Evolutionary conservation across 2,797 vertebrate genomes (phyloP), one percentile per base, ranked within the genome.

Genomic region (Podarcis lilfordi): DNA sequence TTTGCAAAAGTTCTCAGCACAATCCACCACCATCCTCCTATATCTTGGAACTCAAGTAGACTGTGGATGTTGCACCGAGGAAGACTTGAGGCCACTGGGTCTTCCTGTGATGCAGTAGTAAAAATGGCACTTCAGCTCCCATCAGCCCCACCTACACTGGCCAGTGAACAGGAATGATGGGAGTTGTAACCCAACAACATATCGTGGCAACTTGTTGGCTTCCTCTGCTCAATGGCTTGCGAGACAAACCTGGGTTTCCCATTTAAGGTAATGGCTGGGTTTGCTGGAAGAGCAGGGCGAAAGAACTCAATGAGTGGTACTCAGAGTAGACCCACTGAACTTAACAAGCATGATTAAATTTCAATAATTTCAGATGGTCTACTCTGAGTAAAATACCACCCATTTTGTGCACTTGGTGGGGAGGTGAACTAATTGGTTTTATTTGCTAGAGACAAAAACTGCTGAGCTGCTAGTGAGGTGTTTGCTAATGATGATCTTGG

Each of bases 381-480:
- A 7, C 19, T 23, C 61, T 64, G 17, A 64, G 21, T 64, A 64
- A 23, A 64, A 64, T 23, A 7, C 21, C 21, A 64, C 19, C 61
- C 61, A 19, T 11, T 40, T 15, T 37, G 8, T 11, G 25, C 8
- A 35, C 13, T 40, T 40, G 27, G 7, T 68, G 29, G n/a, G 43
- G 21, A 66, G 10, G 23, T 5, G n/a, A 17, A 11, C 7, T 37
- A 19, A 15, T 37, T 1, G 55, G 2, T 0, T 1, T 0, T 23
- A 32, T 50, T 25, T 50, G n/a, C 19, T 0, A 0, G 45, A 69
- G 32, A 0, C 50, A 37, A 61, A 69, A 84, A 64, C 23, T 59
- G 1, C 37, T 89, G 2, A 17, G 8, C 32, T 87, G 61, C 13
- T 84, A n/a, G 59, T 90, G 43, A 40, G 66, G 29, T 55, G 32